These are phyloP conservation scores for Falco novaeseelandiae DNA, from an alignment of 2,797 vertebrate genomes.

Conservation along the genomic window DNA sequence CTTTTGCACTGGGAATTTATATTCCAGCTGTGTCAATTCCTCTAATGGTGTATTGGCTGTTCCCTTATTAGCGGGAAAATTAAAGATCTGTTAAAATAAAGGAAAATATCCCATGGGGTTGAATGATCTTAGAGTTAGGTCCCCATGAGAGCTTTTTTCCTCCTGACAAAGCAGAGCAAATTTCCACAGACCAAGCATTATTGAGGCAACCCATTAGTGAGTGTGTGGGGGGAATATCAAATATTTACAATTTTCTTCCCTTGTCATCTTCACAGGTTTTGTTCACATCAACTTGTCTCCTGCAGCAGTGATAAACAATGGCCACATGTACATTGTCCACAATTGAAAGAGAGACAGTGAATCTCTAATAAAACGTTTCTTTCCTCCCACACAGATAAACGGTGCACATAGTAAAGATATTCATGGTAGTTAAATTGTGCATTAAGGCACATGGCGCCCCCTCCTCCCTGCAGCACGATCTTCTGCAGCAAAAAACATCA, in stretches of 20 bases:
- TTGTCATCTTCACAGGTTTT: neutral
- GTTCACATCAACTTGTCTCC: neutral
- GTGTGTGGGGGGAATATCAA: neutral
- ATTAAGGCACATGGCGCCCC: neutral
- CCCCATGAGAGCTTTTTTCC: neutral
- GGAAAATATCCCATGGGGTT: neutral
- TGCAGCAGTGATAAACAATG: neutral
- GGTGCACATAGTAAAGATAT: neutral
- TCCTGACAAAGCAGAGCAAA: neutral
- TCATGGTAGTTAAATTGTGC: fast-evolving
- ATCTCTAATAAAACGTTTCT: neutral
- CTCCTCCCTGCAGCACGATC: neutral
- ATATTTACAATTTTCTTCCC: neutral
- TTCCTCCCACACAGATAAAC: neutral
- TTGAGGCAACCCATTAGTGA: neutral
- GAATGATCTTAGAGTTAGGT: neutral
- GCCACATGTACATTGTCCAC: fast-evolving
- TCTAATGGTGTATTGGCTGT: neutral
- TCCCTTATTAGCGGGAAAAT: neutral
- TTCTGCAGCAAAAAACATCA: neutral
- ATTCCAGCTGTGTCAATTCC: neutral
- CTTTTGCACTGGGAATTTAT: neutral
- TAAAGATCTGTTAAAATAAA: neutral
- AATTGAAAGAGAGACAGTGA: fast-evolving
- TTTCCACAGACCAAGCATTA: neutral